Conservation (phyloP, 1,140 invertebrate species). For the Leptoteleia sp. region DNA sequence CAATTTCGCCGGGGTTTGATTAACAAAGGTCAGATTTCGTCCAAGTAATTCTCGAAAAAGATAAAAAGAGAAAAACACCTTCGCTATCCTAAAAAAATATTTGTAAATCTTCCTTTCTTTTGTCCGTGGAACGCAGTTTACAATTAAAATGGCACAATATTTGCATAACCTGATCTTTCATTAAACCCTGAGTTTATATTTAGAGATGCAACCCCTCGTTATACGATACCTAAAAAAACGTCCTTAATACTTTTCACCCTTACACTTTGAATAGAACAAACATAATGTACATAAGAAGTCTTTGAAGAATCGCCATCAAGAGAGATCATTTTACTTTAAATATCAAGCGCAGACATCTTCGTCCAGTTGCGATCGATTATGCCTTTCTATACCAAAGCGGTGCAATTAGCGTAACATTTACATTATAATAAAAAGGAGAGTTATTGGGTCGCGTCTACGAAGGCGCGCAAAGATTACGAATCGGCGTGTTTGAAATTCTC, state of each 20-base stretch:
- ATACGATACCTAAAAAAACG: conserved; percentile 46
- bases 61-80: too few species aligned
- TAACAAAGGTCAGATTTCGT: too few species aligned
- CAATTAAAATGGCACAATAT: conserved; percentile 34
- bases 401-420: conserved; percentile 56
- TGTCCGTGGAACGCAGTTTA: not conserved
- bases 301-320: conserved; percentile 38
- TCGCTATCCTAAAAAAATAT: conserved; percentile 4
- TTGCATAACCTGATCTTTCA: conserved; percentile 52
- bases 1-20: too few species aligned
- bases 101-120: conserved; percentile 3
- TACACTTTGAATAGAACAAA: conserved; percentile 37
- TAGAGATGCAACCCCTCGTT: conserved; percentile 35
- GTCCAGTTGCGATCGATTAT: conserved; percentile 51
- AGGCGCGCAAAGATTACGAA: conserved; percentile 40
- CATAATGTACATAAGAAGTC: conserved; percentile 33
- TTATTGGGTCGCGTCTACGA: conserved; percentile 30
- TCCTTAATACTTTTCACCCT: conserved; percentile 46
- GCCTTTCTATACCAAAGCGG: conserved; percentile 29
- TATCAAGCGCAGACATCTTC: conserved; percentile 48
- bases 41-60: too few species aligned
- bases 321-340: conserved; percentile 56
- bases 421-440: conserved; percentile 42
- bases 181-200: conserved; percentile 38
- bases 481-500: conserved; percentile 66